Evolutionary conservation across 2,888 invertebrate genomes (phyloP), one percentile per base, ranked within the genome.

Genomic region (Tenthredo livida): DNA sequence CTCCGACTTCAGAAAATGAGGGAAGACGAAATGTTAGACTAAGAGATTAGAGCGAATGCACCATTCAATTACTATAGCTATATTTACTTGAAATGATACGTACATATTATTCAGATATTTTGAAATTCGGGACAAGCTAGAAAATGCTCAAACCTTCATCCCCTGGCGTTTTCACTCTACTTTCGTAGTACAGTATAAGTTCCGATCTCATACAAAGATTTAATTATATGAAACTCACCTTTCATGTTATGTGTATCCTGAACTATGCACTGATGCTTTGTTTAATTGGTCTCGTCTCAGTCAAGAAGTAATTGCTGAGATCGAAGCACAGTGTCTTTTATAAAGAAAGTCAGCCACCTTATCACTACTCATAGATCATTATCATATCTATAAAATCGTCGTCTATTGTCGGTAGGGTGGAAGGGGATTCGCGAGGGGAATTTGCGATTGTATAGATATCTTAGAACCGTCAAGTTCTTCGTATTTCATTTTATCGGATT

Each of bases 291-390:
- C 54, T 21, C 21, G 5, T n/a, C 37, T 33, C 15, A 80, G 15
- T 21, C 10, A 61, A 25, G 40, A 80, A 80, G 65, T 80, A 43
- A 61, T 80, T n/a, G 40, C n/a, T 61, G 65, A 80, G 37, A 21
- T 40, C 12, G 15, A 43, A 37, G 21, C 40, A 4, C 43, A 58
- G 40, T 43, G 86, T 84, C 87, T 88, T 87, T 89, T 90, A 89
- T 90, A 88, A 88, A 88, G 87, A 86, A 85, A 83, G 37, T 15
- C 7, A 61, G 73, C 72, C 43, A 40, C 84, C 87, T 89, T 90
- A 90, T 90, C 90, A 85, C 85, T 85, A 85, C 87, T 86, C 87
- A 87, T 84, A 85, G 80, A 86, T 78, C 80, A 88, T 89, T 88
- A 89, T 88, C 88, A 86, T 88, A 88, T 89, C 87, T 86, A 80